phyloP scores from a whole-genome alignment of 1,140 invertebrate species.

The Drosophila azteca region DNA sequence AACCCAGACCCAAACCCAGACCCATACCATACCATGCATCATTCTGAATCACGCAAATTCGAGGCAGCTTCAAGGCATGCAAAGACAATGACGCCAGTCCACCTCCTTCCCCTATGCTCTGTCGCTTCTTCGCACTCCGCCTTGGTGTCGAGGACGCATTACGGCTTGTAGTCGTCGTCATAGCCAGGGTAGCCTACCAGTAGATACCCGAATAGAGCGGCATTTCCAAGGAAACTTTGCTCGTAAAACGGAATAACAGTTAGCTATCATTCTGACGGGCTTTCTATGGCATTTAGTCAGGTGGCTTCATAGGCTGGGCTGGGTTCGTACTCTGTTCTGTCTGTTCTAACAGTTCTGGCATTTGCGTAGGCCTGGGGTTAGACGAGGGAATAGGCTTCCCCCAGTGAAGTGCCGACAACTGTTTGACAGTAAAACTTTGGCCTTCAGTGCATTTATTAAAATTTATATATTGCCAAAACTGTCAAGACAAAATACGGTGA shows the following conservation, averaged over 20 bases:
- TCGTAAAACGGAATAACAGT: conserved; percentile 63
- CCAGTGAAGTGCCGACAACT: conserved; percentile 51
- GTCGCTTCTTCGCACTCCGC: conserved; percentile 42
- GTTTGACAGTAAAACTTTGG: conserved; percentile 52
- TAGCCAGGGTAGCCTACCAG: conserved; percentile 53
- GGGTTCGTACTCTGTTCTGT: conserved; percentile 2
- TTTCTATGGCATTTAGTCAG: conserved; percentile 47
- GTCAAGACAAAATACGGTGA: conserved; percentile 7
- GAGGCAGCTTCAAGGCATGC: conserved; percentile 61
- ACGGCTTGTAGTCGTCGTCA: conserved; percentile 49
- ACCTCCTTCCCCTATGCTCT: background rate
- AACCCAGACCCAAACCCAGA: background rate
- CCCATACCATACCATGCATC: conserved; percentile 7
- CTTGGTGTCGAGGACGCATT: conserved; percentile 57
- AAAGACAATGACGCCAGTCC: conserved; percentile 73
- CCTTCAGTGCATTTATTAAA: conserved; percentile 54
- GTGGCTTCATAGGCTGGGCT: conserved; percentile 1
- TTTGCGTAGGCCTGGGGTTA: conserved; percentile 1
- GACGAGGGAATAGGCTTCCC: conserved; percentile 16
- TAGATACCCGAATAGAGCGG: conserved; percentile 47
- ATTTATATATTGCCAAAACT: conserved; percentile 46
- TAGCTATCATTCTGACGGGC: conserved; percentile 27
- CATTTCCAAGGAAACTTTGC: conserved; percentile 77
- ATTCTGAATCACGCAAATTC: conserved; percentile 74
- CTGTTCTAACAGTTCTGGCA: background rate